Evolutionary conservation across 2,888 invertebrate species (phyloP), one percentile per base, ranked within the genome.

Genomic region (Sphaeridia pumilis): DNA sequence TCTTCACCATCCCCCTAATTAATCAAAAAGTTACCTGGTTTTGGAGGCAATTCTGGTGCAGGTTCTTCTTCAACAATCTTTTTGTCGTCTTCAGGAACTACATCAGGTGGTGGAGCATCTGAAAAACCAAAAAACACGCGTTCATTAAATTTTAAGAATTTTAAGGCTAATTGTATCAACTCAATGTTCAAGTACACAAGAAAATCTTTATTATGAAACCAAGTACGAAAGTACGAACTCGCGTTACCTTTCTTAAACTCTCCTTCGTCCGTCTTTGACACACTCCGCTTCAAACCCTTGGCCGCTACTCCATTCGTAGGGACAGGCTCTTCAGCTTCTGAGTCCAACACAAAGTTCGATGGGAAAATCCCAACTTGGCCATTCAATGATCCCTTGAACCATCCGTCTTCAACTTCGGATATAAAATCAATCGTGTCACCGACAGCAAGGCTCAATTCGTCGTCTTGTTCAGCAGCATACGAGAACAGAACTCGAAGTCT

Each of bases 401-500:
- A 87, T 28, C 92, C 92, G 70, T 92, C 90, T 70, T 94, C 93
- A 48, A 83, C 84, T 78, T 93, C 92, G 62, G 84, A 86, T 61
- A 92, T 75, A 63, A 93, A 84, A 69, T 92, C 89, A 61, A 97
- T 82, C 24, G 87, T 75, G 73, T 94, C 93, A 60, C 90, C 89
- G 41, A 89, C 85, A 64, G 80, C 78, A 58, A 97, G 77, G 61
- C 81, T 79, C 64, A 97, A 73, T 72, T 97, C 97, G 74, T 97
- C 97, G 55, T 86, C 85, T 70, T 94, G 92, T 60, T 85, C 85
- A 50, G 93, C 92, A 66, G 83, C 82, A 73, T 97, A 97, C 71
- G 86, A 87, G 73, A 84, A 92, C 63, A 89, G 78, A 46, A 87
- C 90, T 68, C 83, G 81, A 71, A 89, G 87, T 68, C 81, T 79